These are phyloP conservation scores for Coptotermes formosanus DNA, from an alignment of 1,140 invertebrate genomes.

Conservation along the genomic window DNA sequence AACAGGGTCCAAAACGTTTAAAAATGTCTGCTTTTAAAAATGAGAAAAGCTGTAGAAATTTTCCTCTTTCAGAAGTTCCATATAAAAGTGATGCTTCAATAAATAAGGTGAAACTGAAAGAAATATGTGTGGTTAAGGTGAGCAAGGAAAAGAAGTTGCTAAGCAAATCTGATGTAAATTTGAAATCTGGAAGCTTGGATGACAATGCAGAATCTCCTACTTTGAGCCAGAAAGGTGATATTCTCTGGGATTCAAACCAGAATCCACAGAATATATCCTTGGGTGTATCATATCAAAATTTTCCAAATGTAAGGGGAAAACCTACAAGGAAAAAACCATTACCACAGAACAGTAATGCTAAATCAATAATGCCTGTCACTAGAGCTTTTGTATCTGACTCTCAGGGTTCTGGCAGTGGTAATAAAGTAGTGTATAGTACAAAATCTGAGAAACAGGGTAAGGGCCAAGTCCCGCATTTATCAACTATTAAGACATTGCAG, in stretches of 20 bases:
- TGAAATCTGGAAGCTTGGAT: not conserved
- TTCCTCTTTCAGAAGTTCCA: not conserved
- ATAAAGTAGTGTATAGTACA: not conserved
- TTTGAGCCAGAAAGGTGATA: not conserved
- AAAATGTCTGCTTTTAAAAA: slow-evolving; percentile 12
- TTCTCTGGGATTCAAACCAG: not conserved
- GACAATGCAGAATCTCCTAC: not conserved
- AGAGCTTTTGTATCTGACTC: not conserved
- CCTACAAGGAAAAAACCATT: not conserved
- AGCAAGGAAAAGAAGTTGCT: not conserved
- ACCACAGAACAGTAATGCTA: not conserved
- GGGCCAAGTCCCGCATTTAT: not conserved
- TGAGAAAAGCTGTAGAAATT: not conserved
- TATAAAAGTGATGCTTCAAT: not conserved
- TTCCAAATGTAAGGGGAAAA: not conserved
- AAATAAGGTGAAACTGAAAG: not conserved
- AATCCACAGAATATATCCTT: slow-evolving; percentile 10
- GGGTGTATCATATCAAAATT: not conserved
- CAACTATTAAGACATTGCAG: slow-evolving; percentile 21
- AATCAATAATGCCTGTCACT: not conserved
- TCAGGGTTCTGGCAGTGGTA: not conserved
- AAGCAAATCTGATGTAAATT: not conserved
- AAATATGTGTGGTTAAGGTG: not conserved
- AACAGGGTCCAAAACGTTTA: slow-evolving; percentile 16
- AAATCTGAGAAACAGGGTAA: slow-evolving; percentile 25